Conservation (phyloP, 2,888 invertebrate genomes). For the Torymus aiolomorphi region DNA sequence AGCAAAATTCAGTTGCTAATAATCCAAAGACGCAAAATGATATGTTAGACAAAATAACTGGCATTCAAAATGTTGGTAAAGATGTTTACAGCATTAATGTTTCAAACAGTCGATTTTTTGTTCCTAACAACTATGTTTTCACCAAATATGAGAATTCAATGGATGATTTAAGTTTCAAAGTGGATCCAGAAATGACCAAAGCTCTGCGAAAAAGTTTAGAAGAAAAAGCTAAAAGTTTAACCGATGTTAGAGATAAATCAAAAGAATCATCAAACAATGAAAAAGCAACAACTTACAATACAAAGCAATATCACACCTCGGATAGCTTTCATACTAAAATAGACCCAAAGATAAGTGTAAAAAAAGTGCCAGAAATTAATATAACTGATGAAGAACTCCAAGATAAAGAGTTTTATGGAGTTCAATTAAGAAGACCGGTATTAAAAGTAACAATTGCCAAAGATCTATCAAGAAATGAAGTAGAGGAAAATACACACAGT, state of each 20-base stretch:
- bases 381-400: slow-evolving; percentile 47
- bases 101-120: slow-evolving; percentile 70
- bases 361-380: slow-evolving; percentile 40
- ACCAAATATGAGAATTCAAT: slow-evolving; percentile 65
- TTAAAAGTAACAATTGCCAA: slow-evolving; percentile 54
- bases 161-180: slow-evolving; percentile 69
- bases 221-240: slow-evolving; percentile 56
- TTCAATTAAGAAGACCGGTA: slow-evolving; percentile 70
- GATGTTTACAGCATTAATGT: slow-evolving; percentile 61
- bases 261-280: slow-evolving; percentile 1
- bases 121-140: slow-evolving; percentile 68
- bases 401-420: slow-evolving; percentile 67
- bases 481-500: background rate
- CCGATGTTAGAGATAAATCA: slow-evolving; percentile 16
- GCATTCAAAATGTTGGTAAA: slow-evolving; percentile 64
- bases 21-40: slow-evolving; percentile 52
- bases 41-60: slow-evolving; percentile 63
- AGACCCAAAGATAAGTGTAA: slow-evolving; percentile 29
- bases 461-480: slow-evolving; percentile 14
- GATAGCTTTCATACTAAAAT: slow-evolving; percentile 11
- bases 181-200: slow-evolving; percentile 69
- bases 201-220: slow-evolving; percentile 62
- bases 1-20: background rate
- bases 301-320: slow-evolving; percentile 15
- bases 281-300: background rate